Evolutionary conservation across 2,797 vertebrate genomes (phyloP).

Genomic region (Falco concolor): DNA sequence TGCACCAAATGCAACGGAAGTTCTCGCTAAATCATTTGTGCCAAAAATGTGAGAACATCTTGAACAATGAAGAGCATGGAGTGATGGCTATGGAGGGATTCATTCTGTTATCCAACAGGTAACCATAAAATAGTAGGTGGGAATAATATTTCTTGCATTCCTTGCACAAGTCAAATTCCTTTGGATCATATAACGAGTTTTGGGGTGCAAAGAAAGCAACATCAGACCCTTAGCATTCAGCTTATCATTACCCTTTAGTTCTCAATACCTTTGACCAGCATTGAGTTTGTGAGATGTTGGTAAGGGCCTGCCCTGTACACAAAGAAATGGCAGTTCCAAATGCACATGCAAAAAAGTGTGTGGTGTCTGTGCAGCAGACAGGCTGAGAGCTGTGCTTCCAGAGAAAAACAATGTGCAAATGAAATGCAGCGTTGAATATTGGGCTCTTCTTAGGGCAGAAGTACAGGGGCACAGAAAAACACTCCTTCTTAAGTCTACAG

Average conservation of each 20-base stretch:
- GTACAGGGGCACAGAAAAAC: background rate
- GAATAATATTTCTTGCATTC: background rate
- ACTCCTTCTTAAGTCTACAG: background rate
- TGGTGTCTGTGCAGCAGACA: conserved; percentile 60
- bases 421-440: conserved; percentile 55
- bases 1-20: conserved; percentile 50
- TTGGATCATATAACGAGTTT: background rate
- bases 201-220: conserved; percentile 7
- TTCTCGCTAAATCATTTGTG: conserved; percentile 72
- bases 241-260: conserved; percentile 6
- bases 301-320: conserved; percentile 15
- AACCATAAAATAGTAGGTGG: background rate
- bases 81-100: conserved; percentile 59
- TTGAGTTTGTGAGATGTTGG: background rate
- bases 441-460: conserved; percentile 67
- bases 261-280: conserved; percentile 9
- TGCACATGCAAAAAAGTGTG: conserved; percentile 70
- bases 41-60: conserved; percentile 70
- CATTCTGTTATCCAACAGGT: background rate
- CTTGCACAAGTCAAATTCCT: background rate
- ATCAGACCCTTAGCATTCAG: conserved; percentile 49
- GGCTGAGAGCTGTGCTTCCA: conserved; percentile 58
- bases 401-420: conserved; percentile 67
- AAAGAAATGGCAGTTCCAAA: conserved; percentile 54
- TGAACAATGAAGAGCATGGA: conserved; percentile 72